A percentile compares a stretch with the other conserved stretches of the same genome.
These are phyloP conservation scores for Nanger granti DNA, from an alignment of 2,113 vertebrate genomes.

Conservation along the genomic window DNA sequence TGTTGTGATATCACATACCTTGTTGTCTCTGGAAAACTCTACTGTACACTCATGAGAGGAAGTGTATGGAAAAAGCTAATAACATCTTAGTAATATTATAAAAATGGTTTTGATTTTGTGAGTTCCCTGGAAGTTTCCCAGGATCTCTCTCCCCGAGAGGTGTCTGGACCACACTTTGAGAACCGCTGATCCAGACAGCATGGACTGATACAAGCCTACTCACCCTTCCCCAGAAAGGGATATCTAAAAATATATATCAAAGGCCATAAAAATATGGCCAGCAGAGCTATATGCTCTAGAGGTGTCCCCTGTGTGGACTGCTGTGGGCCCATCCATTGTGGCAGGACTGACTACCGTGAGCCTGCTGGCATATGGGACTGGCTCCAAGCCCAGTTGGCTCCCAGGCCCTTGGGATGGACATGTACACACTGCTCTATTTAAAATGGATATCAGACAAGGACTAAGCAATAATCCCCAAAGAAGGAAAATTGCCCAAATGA, in stretches of 20 bases:
- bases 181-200: background rate
- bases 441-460: background rate
- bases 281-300: no score
- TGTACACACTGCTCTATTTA: background rate
- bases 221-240: background rate
- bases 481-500: background rate
- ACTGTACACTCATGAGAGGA: background rate
- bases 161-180: background rate
- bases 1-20: background rate
- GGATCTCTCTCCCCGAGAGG: background rate
- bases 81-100: background rate
- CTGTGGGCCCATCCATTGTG: background rate
- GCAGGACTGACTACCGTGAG: background rate
- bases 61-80: background rate
- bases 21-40: background rate
- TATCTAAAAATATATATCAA: background rate
- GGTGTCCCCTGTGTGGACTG: no score
- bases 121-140: background rate
- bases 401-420: background rate
- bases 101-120: background rate
- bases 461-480: background rate
- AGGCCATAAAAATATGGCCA: background rate
- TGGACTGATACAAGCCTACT: background rate
- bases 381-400: background rate
- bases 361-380: background rate